Base-by-base conservation (phyloP, 2,113 vertebrate species). In the Burhinus oedicnemus region DNA sequence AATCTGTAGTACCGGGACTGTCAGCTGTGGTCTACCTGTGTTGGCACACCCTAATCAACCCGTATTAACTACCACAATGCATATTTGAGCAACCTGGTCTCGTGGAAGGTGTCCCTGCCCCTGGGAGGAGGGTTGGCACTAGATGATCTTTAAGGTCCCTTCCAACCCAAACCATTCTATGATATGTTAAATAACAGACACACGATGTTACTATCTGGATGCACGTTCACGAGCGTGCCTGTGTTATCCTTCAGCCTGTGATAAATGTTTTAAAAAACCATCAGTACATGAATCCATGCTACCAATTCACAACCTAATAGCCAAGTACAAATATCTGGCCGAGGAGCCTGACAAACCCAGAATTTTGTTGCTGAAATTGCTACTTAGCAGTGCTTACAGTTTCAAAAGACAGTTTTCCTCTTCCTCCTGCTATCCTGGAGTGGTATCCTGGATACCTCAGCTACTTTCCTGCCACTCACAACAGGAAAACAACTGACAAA, bases 31-130 rank as follows among this genome's bases (percentile, higher is more conserved):
- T 18, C 55, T 44, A 2, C 29, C 25, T 9, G 20, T 13, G 5
- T 20, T 58, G 7, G 16, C 42, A 47, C 1, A 4, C 22, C 38
- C 11, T 0, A 0, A 12, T 5, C 42, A 79, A 51, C 5, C 22
- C 11, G 0, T 3, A 36, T 8, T 3, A 19, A 54, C 11, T 36
- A 44, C 11, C 30, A 21, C 47, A 45, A 6, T 3, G 5, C 30
- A 3, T 10, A 30, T 44, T 44, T 44, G 27, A 42, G 40, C 10
- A 65, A 65, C 62, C 27, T 42, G 40, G 62, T 42, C 18, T 65
- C 21, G 29, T 15, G 29, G 40, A 11, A 65, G 27, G 8, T 30
- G 27, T 65, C 40, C 40, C 29, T 20, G 26, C 29, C 8, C 5
- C 15, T 7, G 40, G 40, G 27, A 65, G 18, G 27, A 27, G 27